Base-by-base conservation (phyloP, 1,140 invertebrate species). In the Glomeris maerens region DNA sequence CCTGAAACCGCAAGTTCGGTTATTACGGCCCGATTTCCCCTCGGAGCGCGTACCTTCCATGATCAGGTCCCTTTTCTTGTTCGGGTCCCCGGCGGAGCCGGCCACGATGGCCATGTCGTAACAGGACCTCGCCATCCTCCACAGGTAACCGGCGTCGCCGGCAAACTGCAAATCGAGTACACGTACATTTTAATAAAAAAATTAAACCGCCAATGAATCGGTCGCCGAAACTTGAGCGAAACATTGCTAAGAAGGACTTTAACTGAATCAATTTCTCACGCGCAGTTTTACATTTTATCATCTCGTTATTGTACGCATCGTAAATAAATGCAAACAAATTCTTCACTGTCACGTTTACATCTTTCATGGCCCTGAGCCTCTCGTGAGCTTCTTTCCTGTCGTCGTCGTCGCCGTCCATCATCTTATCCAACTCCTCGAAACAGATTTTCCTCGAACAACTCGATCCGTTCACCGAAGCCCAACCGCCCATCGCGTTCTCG, bases 71-170 rank as follows among this genome's bases (percentile, higher is more conserved):
- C 76, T 74, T 53, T 73, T 75, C 46, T 64, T 63, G 29, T 72
- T 66, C 41, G 60, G 55, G 60, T 78, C 66, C 40, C 69, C 65
- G 45, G 64, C 60, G 45, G 59, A 59, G 50, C 67, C 66, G 23
- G 68, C 60, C 25, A 65, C 56, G 44, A 67, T 64, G 1, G 72
- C 66, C 63, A 74, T 65, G 57, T 74, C 62, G 61, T 76, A 72
- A 59, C 75, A 76, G 22, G 75, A 73, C 65, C 78, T 82, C 26
- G 78, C 75, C 38, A 81, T 64, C 57, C 82, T 68, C 80, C 81
- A 87, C 36, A 78, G 64, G 55, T 80, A 66, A 53, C 67, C 61
- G 3, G 55, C 47, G 50, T 58, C 55, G n/a, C 52, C 49, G n/a
- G 20, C 29, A 52, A 48, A 53, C 55, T 59, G 17, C 3, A 53